These are phyloP conservation scores for Mustela nigripes DNA, from an alignment of 2,113 vertebrate genomes.

Conservation along the genomic window DNA sequence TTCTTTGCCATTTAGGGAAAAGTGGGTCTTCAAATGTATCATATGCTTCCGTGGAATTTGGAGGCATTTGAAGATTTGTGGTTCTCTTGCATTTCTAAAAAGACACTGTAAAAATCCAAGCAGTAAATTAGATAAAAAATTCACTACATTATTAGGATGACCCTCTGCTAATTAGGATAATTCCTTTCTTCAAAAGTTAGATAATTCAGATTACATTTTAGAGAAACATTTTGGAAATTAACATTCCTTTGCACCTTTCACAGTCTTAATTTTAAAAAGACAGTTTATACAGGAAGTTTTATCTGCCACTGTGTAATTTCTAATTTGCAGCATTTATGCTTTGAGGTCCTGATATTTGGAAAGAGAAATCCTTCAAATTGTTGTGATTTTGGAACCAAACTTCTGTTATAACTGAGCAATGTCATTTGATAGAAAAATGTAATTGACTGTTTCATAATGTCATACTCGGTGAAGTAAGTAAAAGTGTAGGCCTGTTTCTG, in stretches of 20 bases:
- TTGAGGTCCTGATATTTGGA: not conserved
- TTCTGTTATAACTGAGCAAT: not conserved
- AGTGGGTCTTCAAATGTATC: not conserved
- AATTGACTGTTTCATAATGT: not conserved
- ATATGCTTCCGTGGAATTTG: not conserved
- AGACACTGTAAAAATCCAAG: not conserved
- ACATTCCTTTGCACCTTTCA: not conserved
- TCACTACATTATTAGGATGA: not conserved
- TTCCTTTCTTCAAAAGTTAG: constrained; percentile 30
- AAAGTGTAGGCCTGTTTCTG: not conserved
- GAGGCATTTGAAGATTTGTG: not conserved
- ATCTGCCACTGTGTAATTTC: not conserved
- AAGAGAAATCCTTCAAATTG: not conserved
- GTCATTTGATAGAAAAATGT: constrained; percentile 5
- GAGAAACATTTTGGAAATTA: constrained; percentile 17
- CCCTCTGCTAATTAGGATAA: constrained; percentile 45
- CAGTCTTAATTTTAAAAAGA: not conserved
- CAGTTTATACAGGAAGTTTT: not conserved
- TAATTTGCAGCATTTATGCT: not conserved
- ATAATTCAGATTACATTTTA: not conserved
- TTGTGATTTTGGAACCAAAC: constrained; percentile 37
- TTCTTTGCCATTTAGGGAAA: not conserved
- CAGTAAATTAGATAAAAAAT: not conserved
- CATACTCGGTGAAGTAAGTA: not conserved
- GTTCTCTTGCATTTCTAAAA: constrained; percentile 35